Evolutionary conservation across 2,888 invertebrate genomes (phyloP), one percentile per base, ranked within the genome.

Genomic region (Pachliopta kotzebuea): DNA sequence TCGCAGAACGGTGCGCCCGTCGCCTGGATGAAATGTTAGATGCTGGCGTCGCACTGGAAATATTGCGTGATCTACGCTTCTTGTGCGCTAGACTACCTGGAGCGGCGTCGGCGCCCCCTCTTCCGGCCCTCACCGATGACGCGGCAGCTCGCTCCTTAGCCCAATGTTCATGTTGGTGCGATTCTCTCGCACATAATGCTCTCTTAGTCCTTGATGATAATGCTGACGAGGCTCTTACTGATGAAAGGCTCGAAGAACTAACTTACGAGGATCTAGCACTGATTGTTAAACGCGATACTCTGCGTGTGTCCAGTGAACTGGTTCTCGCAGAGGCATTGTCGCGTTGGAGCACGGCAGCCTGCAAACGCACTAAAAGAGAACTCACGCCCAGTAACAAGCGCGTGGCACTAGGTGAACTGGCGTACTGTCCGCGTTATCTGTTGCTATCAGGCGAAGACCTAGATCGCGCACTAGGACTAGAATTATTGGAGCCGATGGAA

Each of bases 1-100:
- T 96, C 60, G 94, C 95, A 2, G 93, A 93, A 68, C 91, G 94
- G 65, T 96, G 96, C 75, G 93, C 95, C 26, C 88, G 93, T 37
- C 94, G 94, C 63, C 90, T 96, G 52, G 94, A 94, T 70, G 91
- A 91, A 63, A 93, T 94, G 79, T 81, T 96, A 37, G 93, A 92
- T 65, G 90, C 93, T 4, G 90, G 92, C 21, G 95, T 94, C 59
- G 95, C 95, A 0, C 90, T 96, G 4, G 92, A 93, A 72, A 93
- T 96, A 60, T 86, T 95, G 71, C 92, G 93, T 2, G 93, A 93
- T 61, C 80, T 95, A 37, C 84, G 92, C 52, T 92, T 80, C 69
- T 74, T 92, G 64, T 92, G 92, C 71, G 91, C 87, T 0, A 80
- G 85, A 57, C 72, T 91, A 4, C 87, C 91, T 0, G 85, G 88